Evolutionary conservation across 2,888 invertebrate species (phyloP).

Genomic region (Caradrina kadenii): DNA sequence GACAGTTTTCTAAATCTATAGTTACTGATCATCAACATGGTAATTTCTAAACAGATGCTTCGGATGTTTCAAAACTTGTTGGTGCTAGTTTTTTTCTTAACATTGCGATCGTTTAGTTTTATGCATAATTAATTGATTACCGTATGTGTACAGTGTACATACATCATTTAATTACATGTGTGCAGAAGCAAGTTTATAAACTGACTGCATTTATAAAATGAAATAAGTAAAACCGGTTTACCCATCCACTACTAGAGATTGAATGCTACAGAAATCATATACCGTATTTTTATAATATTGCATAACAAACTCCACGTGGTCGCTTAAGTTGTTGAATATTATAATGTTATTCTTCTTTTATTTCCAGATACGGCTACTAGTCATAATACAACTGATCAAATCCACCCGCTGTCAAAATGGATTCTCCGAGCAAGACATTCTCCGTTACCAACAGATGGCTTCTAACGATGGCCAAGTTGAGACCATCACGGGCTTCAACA

Average conservation of each 20-base stretch:
- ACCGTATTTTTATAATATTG: neutral
- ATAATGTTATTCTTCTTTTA: constrained; percentile 55
- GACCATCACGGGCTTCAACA: constrained; percentile 78
- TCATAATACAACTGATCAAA: constrained; percentile 78
- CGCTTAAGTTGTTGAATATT: neutral
- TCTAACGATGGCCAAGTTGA: constrained; percentile 79
- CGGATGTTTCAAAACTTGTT: constrained; percentile 39
- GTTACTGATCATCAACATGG: constrained; percentile 46
- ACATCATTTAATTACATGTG: neutral
- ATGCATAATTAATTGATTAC: constrained; percentile 14
- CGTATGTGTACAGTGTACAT: neutral
- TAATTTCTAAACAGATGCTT: constrained; percentile 60
- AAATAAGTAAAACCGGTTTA: constrained; percentile 17
- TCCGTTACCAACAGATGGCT: constrained; percentile 80
- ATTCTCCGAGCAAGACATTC: constrained; percentile 80
- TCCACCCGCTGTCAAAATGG: constrained; percentile 83
- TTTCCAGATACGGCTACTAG: constrained; percentile 88
- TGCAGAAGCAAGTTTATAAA: constrained; percentile 14
- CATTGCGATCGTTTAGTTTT: constrained; percentile 1
- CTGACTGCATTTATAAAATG: neutral
- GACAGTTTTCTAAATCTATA: constrained; percentile 57
- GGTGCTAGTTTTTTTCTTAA: constrained; percentile 13
- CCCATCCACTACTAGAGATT: neutral
- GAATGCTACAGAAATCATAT: constrained; percentile 3
- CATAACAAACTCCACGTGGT: constrained; percentile 10